Percentiles rank a stretch among this genome's conserved stretches.
phyloP scores from a whole-genome alignment of 1,140 invertebrate genomes.

The Ceratosolen solmsi region DNA sequence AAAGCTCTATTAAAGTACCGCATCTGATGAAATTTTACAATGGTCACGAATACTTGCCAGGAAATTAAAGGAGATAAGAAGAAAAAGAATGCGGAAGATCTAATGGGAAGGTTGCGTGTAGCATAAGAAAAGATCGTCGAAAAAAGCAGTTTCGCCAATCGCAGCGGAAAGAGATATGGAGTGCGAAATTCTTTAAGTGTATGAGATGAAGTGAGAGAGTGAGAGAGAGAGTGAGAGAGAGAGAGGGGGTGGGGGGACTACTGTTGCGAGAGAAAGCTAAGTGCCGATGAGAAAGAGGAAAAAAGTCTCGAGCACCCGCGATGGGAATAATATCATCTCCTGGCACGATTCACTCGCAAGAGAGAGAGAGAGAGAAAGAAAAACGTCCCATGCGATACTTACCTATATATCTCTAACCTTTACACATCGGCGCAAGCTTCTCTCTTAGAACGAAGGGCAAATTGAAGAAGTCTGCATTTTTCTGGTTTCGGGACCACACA shows the following conservation, averaged over 20 bases:
- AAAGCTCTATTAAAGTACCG: not conserved
- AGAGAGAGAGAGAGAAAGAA: slow-evolving; percentile 19
- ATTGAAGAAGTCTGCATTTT: slow-evolving; percentile 60
- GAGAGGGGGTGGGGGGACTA: not conserved
- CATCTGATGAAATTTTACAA: not conserved
- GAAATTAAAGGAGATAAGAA: not conserved
- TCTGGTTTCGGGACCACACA: slow-evolving; percentile 51
- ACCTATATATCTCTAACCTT: slow-evolving; percentile 34
- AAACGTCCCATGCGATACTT: slow-evolving; percentile 58
- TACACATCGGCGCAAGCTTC: slow-evolving; percentile 17
- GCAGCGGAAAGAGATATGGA: not conserved
- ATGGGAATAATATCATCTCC: slow-evolving; percentile 60
- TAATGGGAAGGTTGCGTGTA: not conserved
- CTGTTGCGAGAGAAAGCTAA: no score
- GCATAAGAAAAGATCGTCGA: not conserved
- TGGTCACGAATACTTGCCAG: not conserved
- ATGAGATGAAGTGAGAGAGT: not conserved
- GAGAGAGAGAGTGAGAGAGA: not conserved
- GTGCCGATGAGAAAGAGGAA: no score
- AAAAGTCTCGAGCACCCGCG: slow-evolving; percentile 25
- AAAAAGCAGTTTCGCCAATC: no score
- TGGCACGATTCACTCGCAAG: slow-evolving; percentile 55
- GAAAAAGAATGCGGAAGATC: not conserved
- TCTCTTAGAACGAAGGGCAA: slow-evolving; percentile 62
- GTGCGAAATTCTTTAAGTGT: no score